Evolutionary conservation across 2,888 invertebrate species (phyloP), one percentile per base, ranked within the genome.

Genomic region (Vandiemenella viatica): DNA sequence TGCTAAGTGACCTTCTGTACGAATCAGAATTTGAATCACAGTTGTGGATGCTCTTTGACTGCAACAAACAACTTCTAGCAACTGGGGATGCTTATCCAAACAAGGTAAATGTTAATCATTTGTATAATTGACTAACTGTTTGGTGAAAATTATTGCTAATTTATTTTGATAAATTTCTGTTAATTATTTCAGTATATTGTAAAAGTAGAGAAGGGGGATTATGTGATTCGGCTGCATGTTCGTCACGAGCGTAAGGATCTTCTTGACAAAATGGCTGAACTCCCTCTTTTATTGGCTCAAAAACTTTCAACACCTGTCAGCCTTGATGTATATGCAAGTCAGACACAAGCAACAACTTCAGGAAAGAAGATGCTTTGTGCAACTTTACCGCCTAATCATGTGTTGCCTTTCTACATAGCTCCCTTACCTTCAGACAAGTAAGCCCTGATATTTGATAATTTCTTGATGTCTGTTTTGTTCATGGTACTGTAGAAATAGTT

Each of bases 1-100:
- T 88, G 50, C 73, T 98, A 32, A 87, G 86, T 64, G 83, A 88
- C 61, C 75, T 88, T 62, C 71, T 98, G 37, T 98, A 98, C 65
- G 97, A 98, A 68, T 87, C 85, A 0, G 93, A 95, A 67, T 92
- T 84, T 64, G 96, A 97, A 68, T 85, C 91, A 6, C 93, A 97
- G 67, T 73, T 97, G 65, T 96, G 96, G 93, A 88, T 95, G 85
- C 61, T 97, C 53, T 97, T 85, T 70, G 92, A 95, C 67, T 69
- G 73, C 50, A 88, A 89, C 67, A 97, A 97, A 67, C 85, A 89
- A 61, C 75, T 85, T 49, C 66, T 95, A 58, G 79, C 78, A 45
- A 78, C 82, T 53, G 93, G 95, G 1, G 93, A 95, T 67, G 91
- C 93, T 2, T 92, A 87, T 66, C 87, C 92, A 1, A 75, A 76